Percentiles rank a stretch among this genome's conserved stretches.
Conservation (phyloP, 2,113 vertebrate species). For the Daphoenositta chrysoptera region DNA sequence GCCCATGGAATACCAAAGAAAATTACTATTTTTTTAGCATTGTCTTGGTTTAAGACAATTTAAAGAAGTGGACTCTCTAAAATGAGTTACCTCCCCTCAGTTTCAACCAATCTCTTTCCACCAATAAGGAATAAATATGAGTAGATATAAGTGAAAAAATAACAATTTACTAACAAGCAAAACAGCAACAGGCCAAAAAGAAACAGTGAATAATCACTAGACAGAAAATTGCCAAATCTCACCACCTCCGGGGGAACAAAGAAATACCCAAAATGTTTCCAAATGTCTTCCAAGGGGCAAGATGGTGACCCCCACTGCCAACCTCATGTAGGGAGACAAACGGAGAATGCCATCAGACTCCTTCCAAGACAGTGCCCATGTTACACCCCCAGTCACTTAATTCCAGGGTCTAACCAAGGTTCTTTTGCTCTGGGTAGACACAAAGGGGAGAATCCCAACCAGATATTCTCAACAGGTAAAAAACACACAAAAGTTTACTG, state of each 20-base stretch:
- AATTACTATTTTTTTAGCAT: not conserved
- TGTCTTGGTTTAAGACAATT: not conserved
- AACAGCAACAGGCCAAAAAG: not conserved
- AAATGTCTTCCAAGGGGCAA: not conserved
- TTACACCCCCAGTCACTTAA: not conserved
- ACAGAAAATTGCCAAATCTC: not conserved
- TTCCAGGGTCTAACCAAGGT: not conserved
- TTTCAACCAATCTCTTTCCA: not conserved
- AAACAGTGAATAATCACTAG: not conserved
- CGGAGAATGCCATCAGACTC: not conserved
- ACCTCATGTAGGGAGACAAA: accelerated
- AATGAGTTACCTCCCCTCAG: not conserved
- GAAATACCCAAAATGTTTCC: not conserved
- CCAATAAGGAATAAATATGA: not conserved
- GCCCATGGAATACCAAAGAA: not conserved
- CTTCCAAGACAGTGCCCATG: accelerated
- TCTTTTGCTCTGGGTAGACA: not conserved
- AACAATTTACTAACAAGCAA: not conserved
- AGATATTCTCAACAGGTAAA: not conserved
- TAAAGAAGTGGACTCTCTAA: not conserved
- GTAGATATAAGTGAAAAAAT: not conserved
- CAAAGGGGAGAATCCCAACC: not conserved
- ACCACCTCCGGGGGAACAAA: not conserved
- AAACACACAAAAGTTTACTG: not conserved
- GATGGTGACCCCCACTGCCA: no score